phyloP scores from a whole-genome alignment of 2,888 invertebrate genomes.

The Machimus rusticus region DNA sequence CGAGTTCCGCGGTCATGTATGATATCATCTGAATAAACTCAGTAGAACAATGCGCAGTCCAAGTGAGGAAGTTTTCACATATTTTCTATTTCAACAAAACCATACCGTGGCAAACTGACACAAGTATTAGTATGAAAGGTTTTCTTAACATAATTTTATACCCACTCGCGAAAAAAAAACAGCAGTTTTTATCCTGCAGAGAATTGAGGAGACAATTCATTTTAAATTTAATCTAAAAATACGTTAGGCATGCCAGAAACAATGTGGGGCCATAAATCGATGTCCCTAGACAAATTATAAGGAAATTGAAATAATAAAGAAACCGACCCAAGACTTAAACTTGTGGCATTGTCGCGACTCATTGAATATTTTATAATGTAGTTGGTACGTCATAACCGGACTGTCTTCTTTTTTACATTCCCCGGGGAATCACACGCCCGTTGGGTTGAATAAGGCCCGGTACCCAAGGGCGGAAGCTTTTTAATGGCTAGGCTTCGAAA shows the following conservation, averaged over 20 bases:
- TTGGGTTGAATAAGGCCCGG: neutral
- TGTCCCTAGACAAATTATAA: constrained; percentile 17
- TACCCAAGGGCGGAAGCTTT: neutral
- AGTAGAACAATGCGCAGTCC: neutral
- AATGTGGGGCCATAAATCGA: neutral
- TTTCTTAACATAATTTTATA: neutral
- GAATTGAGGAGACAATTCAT: neutral
- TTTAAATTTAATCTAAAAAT: neutral
- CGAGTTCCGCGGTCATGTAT: neutral
- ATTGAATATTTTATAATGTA: constrained; percentile 21
- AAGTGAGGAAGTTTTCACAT: neutral
- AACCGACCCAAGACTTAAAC: neutral
- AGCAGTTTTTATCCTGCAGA: neutral
- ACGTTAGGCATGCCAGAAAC: neutral
- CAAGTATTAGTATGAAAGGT: neutral
- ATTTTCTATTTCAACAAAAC: neutral
- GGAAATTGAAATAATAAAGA: neutral
- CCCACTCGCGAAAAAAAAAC: neutral
- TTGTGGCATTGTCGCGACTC: neutral
- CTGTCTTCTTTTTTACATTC: neutral
- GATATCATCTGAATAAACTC: neutral
- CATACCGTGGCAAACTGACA: neutral
- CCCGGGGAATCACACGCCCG: neutral
- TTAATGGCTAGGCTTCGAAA: neutral
- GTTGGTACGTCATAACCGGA: neutral